A percentile compares a stretch with the other conserved stretches of the same genome.
These are phyloP conservation scores for Amphimallon solstitiale DNA, from an alignment of 2,888 invertebrate species.

Conservation along the genomic window DNA sequence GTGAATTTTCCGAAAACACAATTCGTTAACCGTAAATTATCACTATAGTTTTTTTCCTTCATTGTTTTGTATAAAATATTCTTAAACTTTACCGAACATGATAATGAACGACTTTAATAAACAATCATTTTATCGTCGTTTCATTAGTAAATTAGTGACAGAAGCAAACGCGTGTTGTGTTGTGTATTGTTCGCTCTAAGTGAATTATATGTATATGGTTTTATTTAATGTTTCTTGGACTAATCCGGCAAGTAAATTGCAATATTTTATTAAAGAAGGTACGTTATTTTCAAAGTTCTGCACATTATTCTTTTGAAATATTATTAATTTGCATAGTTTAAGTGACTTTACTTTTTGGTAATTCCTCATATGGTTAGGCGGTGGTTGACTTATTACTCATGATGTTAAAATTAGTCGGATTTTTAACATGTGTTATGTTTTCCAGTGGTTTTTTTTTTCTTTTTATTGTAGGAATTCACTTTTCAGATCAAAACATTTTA, in stretches of 20 bases:
- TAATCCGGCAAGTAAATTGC: no score
- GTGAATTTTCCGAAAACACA: no score
- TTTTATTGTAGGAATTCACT: not conserved
- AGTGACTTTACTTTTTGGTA: not conserved
- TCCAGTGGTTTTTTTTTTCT: not conserved
- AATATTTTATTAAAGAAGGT: no score
- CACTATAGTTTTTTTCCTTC: not conserved
- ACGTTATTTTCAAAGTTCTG: no score
- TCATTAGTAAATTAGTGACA: not conserved
- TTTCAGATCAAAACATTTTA: no score
- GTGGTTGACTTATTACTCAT: conserved; percentile 11
- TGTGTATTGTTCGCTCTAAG: not conserved
- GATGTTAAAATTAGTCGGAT: not conserved
- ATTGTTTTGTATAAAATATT: no score
- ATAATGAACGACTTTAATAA: not conserved
- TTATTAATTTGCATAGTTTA: no score
- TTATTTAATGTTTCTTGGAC: no score
- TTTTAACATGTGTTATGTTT: not conserved
- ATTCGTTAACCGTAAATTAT: no score
- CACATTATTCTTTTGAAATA: no score
- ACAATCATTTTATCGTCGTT: conserved; percentile 1
- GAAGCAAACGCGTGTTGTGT: not conserved
- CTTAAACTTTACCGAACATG: not conserved
- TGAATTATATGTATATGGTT: no score
- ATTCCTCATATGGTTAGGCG: conserved; percentile 1